Percentiles rank a stretch among this genome's conserved stretches.
Evolutionary conservation across 2,888 invertebrate genomes (phyloP).

Genomic region (Drosophila pegasa): DNA sequence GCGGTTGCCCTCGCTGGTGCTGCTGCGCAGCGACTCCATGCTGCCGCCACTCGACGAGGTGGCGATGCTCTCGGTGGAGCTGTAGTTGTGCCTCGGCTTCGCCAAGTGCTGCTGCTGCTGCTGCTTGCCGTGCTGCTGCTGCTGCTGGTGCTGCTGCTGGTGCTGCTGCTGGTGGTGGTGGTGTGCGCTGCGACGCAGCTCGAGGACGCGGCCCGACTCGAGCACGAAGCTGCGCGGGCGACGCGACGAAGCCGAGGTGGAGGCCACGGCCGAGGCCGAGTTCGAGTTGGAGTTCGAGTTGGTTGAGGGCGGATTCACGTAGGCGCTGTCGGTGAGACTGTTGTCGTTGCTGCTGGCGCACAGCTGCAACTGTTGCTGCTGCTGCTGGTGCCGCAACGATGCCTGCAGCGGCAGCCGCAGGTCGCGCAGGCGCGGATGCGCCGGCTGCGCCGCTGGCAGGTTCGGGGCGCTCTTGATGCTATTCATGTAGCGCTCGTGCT

Average conservation of each 20-base stretch:
- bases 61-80: conserved; percentile 94
- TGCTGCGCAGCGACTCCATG: conserved; percentile 94
- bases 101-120: conserved; percentile 18
- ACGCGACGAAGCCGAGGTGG: conserved; percentile 46
- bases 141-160: conserved; percentile 58
- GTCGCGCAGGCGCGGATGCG: conserved; percentile 90
- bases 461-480: conserved; percentile 93
- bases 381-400: conserved; percentile 84
- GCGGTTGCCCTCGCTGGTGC: conserved; percentile 94
- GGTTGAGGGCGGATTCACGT: conserved; percentile 82
- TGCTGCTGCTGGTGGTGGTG: conserved; percentile 71
- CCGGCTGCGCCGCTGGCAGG: conserved; percentile 88
- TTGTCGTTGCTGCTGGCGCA: conserved; percentile 81
- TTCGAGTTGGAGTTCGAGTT: conserved; percentile 60
- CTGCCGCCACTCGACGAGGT: conserved; percentile 95
- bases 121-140: conserved; percentile 62
- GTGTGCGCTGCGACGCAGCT: conserved; percentile 88
- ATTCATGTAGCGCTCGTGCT: conserved; percentile 89
- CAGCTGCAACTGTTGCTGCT: conserved; percentile 78
- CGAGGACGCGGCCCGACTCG: conserved; percentile 90
- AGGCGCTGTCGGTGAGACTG: conserved; percentile 83
- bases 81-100: conserved; percentile 75
- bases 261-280: conserved; percentile 55
- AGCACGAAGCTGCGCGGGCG: conserved; percentile 87
- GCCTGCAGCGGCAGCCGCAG: conserved; percentile 90